Conservation (phyloP, 2,888 invertebrate species). For the Tenthredo amoena region DNA sequence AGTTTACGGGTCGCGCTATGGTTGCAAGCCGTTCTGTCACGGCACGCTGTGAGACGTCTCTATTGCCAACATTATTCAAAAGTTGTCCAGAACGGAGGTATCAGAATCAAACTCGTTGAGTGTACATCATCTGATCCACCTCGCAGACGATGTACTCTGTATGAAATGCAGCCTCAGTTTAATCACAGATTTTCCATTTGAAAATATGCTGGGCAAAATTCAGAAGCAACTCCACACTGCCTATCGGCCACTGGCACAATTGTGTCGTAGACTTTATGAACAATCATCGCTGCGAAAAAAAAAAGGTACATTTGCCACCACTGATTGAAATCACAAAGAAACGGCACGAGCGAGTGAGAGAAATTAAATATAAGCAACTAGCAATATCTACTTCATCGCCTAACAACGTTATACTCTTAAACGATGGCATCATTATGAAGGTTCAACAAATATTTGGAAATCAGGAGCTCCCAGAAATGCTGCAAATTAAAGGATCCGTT, state of each 20-base stretch:
- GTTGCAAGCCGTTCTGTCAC: too few relatives aligned
- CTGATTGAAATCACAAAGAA: slow-evolving; percentile 22
- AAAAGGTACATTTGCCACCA: slow-evolving; percentile 6
- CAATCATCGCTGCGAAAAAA: slow-evolving; percentile 7
- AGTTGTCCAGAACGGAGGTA: too few relatives aligned
- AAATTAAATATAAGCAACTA: slow-evolving; percentile 20
- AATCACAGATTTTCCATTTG: slow-evolving; percentile 16
- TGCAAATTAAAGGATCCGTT: slow-evolving; percentile 23
- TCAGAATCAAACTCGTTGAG: too few relatives aligned
- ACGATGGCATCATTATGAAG: slow-evolving; percentile 19
- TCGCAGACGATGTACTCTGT: slow-evolving; percentile 20
- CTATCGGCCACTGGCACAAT: slow-evolving; percentile 30
- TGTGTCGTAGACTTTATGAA: slow-evolving; percentile 24
- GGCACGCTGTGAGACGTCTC: too few relatives aligned
- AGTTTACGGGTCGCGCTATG: too few relatives aligned
- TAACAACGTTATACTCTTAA: slow-evolving; percentile 24
- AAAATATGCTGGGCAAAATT: slow-evolving; percentile 19
- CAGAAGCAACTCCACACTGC: slow-evolving; percentile 24
- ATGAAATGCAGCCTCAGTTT: slow-evolving; percentile 25
- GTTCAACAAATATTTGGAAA: slow-evolving; percentile 15
- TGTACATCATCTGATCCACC: slow-evolving; percentile 20
- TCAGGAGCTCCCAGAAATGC: slow-evolving; percentile 22
- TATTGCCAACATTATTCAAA: too few relatives aligned
- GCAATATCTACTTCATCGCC: slow-evolving; percentile 23
- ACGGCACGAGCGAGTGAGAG: neutral